These are phyloP conservation scores for Rhimphoctona megacephalus DNA, from an alignment of 2,888 invertebrate genomes.

Conservation along the genomic window DNA sequence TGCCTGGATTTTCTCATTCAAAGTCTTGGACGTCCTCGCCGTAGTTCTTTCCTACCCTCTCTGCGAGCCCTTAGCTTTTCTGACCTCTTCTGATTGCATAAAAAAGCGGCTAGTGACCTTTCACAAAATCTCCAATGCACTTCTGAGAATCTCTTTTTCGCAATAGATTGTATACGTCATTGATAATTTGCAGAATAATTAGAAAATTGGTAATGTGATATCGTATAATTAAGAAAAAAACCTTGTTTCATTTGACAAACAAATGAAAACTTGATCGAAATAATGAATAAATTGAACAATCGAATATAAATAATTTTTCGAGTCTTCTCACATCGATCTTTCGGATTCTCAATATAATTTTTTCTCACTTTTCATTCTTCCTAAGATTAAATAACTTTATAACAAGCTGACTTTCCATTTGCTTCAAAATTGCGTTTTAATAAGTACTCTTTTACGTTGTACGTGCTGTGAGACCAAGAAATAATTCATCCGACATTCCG, in stretches of 20 bases:
- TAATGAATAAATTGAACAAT: neutral
- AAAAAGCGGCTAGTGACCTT: slow-evolving; percentile 44
- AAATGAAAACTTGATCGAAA: neutral
- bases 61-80: slow-evolving; percentile 43
- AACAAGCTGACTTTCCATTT: neutral
- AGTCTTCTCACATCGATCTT: neutral
- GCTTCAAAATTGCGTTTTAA: neutral
- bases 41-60: slow-evolving; percentile 50
- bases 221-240: neutral
- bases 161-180: neutral
- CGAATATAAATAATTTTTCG: neutral
- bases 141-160: neutral
- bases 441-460: slow-evolving; percentile 9
- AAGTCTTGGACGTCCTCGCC: slow-evolving; percentile 62
- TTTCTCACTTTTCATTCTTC: neutral
- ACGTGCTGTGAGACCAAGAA: slow-evolving; percentile 31
- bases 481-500: slow-evolving; percentile 42
- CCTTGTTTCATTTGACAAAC: neutral
- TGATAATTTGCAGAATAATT: no score
- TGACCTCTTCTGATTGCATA: slow-evolving; percentile 9
- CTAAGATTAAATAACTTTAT: neutral
- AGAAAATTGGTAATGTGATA: neutral
- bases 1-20: slow-evolving; percentile 30
- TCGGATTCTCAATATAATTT: neutral
- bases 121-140: slow-evolving; percentile 24